Conservation (phyloP, 2,797 vertebrate species). For the Sparus aurata region DNA sequence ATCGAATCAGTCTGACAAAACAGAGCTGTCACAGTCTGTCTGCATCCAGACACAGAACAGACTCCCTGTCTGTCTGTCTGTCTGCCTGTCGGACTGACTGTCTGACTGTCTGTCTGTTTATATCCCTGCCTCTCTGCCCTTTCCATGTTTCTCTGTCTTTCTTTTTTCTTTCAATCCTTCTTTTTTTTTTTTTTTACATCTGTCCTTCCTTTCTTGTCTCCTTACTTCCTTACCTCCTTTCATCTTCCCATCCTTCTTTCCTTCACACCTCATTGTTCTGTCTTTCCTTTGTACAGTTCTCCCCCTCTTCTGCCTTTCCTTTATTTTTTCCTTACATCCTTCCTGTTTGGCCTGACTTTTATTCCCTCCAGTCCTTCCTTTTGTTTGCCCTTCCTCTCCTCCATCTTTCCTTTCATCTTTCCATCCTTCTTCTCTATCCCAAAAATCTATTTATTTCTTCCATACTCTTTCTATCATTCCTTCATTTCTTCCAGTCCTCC, state of each 20-base stretch:
- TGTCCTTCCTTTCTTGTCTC: too few relatives aligned
- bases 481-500: background rate
- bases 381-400: background rate
- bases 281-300: background rate
- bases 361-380: background rate
- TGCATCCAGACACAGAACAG: conserved; percentile 35
- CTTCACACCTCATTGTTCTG: too few relatives aligned
- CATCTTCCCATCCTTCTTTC: background rate
- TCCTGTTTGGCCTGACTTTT: too few relatives aligned
- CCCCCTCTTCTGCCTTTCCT: background rate
- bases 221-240: background rate
- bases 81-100: background rate
- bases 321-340: background rate
- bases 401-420: background rate
- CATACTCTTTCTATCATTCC: background rate
- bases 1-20: conserved; percentile 64
- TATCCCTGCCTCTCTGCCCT: background rate
- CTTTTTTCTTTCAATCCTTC: background rate
- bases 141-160: background rate
- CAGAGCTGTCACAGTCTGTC: conserved; percentile 68
- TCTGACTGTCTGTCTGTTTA: background rate
- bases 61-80: conserved; percentile 8
- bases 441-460: background rate
- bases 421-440: too few relatives aligned
- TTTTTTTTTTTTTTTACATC: background rate